A percentile compares a stretch with the other conserved stretches of the same genome.
phyloP scores from a whole-genome alignment of 2,888 invertebrate genomes.

The Muscina levida region DNA sequence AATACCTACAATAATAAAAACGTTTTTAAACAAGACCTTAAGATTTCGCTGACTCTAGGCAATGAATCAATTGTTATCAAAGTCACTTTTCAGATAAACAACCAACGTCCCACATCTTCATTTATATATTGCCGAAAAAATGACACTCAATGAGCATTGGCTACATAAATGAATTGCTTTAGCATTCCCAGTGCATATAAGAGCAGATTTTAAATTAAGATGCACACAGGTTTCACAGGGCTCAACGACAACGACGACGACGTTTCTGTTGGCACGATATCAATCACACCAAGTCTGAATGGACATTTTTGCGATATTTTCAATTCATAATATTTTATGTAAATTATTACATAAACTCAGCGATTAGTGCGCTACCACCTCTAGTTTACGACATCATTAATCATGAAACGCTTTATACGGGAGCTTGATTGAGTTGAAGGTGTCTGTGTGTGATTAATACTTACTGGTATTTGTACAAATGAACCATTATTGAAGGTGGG shows the following conservation, averaged over 20 bases:
- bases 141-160: background rate
- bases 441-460: conserved; percentile 76
- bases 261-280: too few relatives aligned
- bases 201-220: conserved; percentile 1
- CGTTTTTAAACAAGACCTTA: conserved; percentile 6
- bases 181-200: background rate
- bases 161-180: conserved; percentile 2
- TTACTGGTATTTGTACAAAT: conserved; percentile 94
- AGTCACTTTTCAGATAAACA: background rate
- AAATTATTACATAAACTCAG: conserved; percentile 18
- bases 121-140: background rate
- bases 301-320: too few relatives aligned
- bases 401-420: conserved; percentile 14
- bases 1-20: background rate
- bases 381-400: conserved; percentile 9
- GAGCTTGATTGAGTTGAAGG: background rate
- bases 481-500: conserved; percentile 92
- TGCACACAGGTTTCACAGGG: background rate
- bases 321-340: background rate
- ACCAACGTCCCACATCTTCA: conserved; percentile 4
- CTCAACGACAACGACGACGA: background rate
- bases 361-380: conserved; percentile 3
- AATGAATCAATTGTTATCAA: conserved; percentile 21
- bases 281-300: too few relatives aligned
- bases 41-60: background rate